phyloP scores from a whole-genome alignment of 2,888 invertebrate genomes.

The Drosophila atripex region DNA sequence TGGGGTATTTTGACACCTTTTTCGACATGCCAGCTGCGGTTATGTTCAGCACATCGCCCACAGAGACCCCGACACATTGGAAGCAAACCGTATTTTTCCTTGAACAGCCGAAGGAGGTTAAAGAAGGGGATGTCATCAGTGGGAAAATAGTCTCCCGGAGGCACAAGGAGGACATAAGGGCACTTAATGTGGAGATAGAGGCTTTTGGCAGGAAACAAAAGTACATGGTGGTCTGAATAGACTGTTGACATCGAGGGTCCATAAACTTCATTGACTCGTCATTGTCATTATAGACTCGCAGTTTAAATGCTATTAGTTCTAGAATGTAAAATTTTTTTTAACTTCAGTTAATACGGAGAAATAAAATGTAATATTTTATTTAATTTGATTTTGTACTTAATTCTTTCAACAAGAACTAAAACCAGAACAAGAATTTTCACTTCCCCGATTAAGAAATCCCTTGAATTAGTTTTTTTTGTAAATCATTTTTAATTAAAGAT shows the following conservation, averaged over 20 bases:
- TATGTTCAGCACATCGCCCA: slow-evolving; percentile 89
- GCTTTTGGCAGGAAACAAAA: slow-evolving; percentile 87
- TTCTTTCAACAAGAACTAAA: no score
- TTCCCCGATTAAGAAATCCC: no score
- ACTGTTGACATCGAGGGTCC: not conserved
- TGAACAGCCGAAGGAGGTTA: slow-evolving; percentile 88
- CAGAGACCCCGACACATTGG: slow-evolving; percentile 90
- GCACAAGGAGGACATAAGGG: slow-evolving; percentile 89
- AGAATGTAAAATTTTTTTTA: no score
- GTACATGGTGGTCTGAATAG: slow-evolving; percentile 87
- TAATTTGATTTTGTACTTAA: no score
- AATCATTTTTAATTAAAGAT: slow-evolving; percentile 63
- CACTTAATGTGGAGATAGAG: slow-evolving; percentile 88
- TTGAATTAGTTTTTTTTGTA: slow-evolving; percentile 33
- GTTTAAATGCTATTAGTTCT: no score
- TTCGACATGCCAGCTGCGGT: slow-evolving; percentile 88
- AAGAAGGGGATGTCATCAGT: slow-evolving; percentile 86
- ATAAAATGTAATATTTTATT: no score
- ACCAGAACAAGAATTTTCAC: no score
- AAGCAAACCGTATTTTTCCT: slow-evolving; percentile 93
- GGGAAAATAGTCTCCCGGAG: slow-evolving; percentile 91
- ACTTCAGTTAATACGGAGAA: no score
- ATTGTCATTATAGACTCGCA: no score
- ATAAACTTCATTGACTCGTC: no score
- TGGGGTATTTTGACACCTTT: slow-evolving; percentile 96